phyloP scores from a whole-genome alignment of 35 echinoderm and acorn worm genomes.

The Holothuria glaberrima region DNA sequence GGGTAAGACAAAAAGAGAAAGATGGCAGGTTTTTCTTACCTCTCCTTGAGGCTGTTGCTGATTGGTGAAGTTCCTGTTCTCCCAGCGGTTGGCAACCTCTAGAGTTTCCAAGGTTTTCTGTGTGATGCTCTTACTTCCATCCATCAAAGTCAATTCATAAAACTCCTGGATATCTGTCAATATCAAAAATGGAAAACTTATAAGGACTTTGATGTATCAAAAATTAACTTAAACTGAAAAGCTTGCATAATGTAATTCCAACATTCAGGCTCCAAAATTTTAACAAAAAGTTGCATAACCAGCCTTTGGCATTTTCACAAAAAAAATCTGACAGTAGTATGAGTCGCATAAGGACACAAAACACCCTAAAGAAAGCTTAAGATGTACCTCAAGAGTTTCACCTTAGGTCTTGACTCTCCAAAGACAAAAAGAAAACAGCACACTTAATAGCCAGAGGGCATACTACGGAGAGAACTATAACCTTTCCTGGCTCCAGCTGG shows the following conservation, averaged over 20 bases:
- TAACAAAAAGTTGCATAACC: neutral
- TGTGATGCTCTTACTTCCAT: constrained; percentile 78
- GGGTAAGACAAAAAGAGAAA: neutral
- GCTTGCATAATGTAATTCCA: neutral
- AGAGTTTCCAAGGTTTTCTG: constrained; percentile 97
- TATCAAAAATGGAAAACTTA: neutral
- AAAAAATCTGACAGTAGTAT: no score
- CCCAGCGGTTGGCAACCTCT: constrained; percentile 85
- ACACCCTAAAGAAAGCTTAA: no score
- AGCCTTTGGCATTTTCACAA: no score
- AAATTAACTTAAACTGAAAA: no score
- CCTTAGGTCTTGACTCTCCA: no score
- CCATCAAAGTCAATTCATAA: constrained; percentile 94
- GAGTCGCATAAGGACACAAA: no score
- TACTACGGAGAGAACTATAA: no score
- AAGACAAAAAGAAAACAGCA: no score
- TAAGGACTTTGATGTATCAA: no score
- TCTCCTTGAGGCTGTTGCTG: constrained; percentile 32
- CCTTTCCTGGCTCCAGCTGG: no score
- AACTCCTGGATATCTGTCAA: constrained; percentile 97
- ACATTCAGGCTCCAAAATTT: neutral
- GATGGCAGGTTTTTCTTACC: neutral
- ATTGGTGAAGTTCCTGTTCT: constrained; percentile 60
- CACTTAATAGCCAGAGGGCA: no score
- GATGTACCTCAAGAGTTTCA: no score